Conservation (phyloP, 1,140 invertebrate species). For the Cyclina sinensis region DNA sequence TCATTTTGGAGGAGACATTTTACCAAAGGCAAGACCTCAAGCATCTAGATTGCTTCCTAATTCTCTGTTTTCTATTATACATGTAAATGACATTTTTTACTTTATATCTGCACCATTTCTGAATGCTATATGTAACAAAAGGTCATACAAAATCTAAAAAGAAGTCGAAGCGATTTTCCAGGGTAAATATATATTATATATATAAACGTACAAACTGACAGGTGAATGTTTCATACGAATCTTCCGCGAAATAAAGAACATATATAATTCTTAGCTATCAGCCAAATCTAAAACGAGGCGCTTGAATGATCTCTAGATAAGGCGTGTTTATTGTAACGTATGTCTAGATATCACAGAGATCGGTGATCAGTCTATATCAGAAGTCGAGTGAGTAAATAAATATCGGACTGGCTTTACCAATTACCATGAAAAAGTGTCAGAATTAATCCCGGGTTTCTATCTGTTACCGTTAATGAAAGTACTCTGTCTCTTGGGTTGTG, state of each 20-base stretch:
- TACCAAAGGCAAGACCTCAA: no score
- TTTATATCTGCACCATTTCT: no score
- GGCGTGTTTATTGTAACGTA: neutral
- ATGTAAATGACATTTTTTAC: no score
- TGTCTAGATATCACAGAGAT: neutral
- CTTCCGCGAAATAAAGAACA: neutral
- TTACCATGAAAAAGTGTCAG: slow-evolving; percentile 47
- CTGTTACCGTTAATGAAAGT: neutral
- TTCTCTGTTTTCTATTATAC: no score
- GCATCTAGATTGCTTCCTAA: no score
- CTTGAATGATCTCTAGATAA: neutral
- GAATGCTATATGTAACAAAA: no score
- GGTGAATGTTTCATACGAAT: neutral
- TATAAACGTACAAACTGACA: no score
- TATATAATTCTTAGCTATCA: neutral
- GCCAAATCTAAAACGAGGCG: neutral
- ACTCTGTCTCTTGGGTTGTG: neutral
- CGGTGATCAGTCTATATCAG: no score
- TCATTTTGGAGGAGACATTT: no score
- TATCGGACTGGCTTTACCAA: neutral
- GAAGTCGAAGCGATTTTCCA: no score
- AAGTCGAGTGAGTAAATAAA: neutral
- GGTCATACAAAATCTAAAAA: no score
- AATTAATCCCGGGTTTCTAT: slow-evolving; percentile 1
- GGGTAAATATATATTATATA: no score